A percentile compares a stretch with the other conserved stretches of the same genome.
These are phyloP conservation scores for Pseudocheirus occidentalis DNA, from an alignment of 2,797 vertebrate genomes.

Conservation along the genomic window DNA sequence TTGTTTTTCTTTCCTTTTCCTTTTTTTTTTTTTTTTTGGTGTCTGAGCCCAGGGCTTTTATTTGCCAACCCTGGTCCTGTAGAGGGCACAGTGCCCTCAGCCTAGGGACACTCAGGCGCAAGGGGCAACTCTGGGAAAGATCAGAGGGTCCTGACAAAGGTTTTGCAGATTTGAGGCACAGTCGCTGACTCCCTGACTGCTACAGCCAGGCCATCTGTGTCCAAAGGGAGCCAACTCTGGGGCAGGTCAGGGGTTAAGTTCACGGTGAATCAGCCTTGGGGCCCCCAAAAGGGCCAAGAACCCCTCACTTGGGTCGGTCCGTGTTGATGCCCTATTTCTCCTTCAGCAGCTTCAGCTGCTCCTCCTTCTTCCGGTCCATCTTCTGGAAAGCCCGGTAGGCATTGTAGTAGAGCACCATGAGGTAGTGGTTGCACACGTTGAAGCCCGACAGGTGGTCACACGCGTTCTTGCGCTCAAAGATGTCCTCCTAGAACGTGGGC, in stretches of 20 bases:
- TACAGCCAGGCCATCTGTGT: too few species aligned
- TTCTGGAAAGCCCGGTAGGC: slow-evolving; percentile 99
- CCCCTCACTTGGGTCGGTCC: slow-evolving; percentile 94
- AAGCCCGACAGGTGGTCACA: slow-evolving; percentile 98
- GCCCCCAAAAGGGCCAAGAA: too few species aligned
- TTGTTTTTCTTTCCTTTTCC: not conserved
- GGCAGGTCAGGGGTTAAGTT: too few species aligned
- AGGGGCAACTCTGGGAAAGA: not conserved
- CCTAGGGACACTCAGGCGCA: not conserved
- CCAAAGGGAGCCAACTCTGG: too few species aligned
- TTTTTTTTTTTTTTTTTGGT: not conserved
- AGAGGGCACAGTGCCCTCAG: too few species aligned
- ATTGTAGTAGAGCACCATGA: slow-evolving; percentile 97
- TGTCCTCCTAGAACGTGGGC: slow-evolving; percentile 99
- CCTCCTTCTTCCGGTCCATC: slow-evolving; percentile 99
- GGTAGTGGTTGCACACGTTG: slow-evolving; percentile 98
- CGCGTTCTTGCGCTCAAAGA: slow-evolving; percentile 98
- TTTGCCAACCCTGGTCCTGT: not conserved
- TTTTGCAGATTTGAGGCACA: too few species aligned
- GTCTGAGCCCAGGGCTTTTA: not conserved
- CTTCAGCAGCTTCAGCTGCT: slow-evolving; percentile 97
- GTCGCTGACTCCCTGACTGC: too few species aligned
- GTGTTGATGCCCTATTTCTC: slow-evolving; percentile 99
- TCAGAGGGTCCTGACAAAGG: too few species aligned
- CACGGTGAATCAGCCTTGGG: too few species aligned